Conservation (phyloP, 2,113 vertebrate genomes). For the Semicossyphus pulcher region DNA sequence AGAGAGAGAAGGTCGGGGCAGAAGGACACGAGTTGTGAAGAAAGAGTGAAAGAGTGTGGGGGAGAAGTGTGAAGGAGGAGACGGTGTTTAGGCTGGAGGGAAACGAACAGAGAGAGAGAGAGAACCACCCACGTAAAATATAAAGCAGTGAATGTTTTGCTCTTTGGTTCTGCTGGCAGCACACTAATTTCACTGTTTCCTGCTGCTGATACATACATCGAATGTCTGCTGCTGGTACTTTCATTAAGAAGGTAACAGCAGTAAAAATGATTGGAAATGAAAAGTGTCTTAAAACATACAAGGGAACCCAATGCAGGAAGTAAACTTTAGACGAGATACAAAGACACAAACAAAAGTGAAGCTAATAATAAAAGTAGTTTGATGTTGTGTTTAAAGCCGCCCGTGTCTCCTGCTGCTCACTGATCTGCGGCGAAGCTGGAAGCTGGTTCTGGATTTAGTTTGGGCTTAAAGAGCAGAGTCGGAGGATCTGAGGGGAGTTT, state of each 20-base stretch:
- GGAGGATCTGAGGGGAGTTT: conserved; percentile 6
- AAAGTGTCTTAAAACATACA: no score
- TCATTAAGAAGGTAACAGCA: conserved; percentile 5
- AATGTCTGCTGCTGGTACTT: conserved; percentile 6
- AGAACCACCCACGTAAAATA: conserved; percentile 45
- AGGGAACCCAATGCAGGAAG: no score
- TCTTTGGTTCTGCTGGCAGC: conserved; percentile 44
- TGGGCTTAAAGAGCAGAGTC: neutral
- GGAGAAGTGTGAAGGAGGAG: conserved; percentile 12
- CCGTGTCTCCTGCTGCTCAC: neutral
- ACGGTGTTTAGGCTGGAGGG: neutral
- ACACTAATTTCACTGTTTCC: conserved; percentile 40
- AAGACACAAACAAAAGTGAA: neutral
- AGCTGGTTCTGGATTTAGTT: conserved; percentile 1
- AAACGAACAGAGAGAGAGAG: conserved; percentile 6
- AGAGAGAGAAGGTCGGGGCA: no score
- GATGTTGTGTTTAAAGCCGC: neutral
- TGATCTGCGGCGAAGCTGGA: neutral
- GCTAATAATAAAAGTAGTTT: neutral
- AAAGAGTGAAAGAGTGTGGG: neutral
- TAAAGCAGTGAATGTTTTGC: conserved; percentile 29
- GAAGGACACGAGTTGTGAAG: no score
- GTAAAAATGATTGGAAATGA: no score
- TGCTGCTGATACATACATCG: neutral
- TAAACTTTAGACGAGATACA: no score